Base-by-base conservation (phyloP, 2,888 invertebrate species). In the Melanargia galathea region DNA sequence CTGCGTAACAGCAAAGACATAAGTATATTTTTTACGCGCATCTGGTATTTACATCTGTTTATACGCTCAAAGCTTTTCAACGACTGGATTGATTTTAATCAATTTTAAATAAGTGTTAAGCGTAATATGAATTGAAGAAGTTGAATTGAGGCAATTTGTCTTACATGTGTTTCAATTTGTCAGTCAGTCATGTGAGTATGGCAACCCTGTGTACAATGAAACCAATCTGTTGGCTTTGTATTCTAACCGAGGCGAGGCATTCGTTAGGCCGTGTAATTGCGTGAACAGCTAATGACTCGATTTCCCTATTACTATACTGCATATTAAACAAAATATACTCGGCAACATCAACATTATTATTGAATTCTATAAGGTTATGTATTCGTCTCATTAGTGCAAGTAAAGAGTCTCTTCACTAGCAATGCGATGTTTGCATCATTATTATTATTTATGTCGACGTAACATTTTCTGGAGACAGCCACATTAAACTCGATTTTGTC, bases 221-320 rank as follows among this genome's bases (percentile, higher is more conserved):
- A 75, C 71, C 76, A 78, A 81, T 79, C 71, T 72, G 72, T 74
- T 72, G 70, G 71, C 81, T 83, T 88, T 87, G 87, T 89, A 84
- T 86, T 86, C 79, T 74, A 82, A 83, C 75, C 75, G 80, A 82
- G 86, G 84, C 76, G 78, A 75, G 81, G 82, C 80, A 75, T 80
- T 79, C 82, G 79, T 80, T 82, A 81, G 79, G 69, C 75, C 78
- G 74, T 78, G 79, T 84, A 84, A 85, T 85, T 81, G 82, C 81
- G 81, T 75, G 70, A 72, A 65, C 68, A 70, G 70, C 67, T 67
- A 68, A 66, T 69, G 71, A 71, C 64, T 72, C 67, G 63, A 74
- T 74, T 73, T 73, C 70, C 70, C 65, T 62, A 57, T 57, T 65
- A 61, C 60, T 48, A 63, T 49, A 43, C 38, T 60, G 62, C 55